Evolutionary conservation across 1,140 invertebrate genomes (phyloP), one percentile per base, ranked within the genome.

Genomic region (Drosophila fuyamai): DNA sequence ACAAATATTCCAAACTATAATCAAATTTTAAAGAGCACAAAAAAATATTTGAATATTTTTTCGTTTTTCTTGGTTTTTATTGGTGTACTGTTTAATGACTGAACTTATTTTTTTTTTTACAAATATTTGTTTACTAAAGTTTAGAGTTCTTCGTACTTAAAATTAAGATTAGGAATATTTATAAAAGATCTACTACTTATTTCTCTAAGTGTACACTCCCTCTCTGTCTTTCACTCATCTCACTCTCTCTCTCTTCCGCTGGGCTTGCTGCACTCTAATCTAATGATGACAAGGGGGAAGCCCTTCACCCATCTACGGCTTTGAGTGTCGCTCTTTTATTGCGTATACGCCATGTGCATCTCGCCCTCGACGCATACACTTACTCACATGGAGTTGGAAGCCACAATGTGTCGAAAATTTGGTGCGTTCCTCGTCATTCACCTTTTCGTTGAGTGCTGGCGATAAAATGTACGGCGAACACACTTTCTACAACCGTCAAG

Each of bases 261-360:
- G 44, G 51, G 35, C 43, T 65, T 60, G 46, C 58, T 73, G 65
- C 73, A 88, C 84, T 78, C 68, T 89, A 89, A 89, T 89, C 84
- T 89, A 89, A 89, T 89, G 84, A 89, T 89, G 84, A 89, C 84
- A 89, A 75, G 51, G 29, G 32, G 41, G 44, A 55, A 56, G 43
- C 9, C 50, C 40, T n/a, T 29, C 55, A 12, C 9, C n/a, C 14
- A 57, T 41, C 54, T 18, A 38, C 51, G 16, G 29, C 35, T 35
- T 62, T 59, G 47, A 50, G 35, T 57, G 57, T 38, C 41, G 67
- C 53, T 71, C 50, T 54, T 71, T 71, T 71, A 82, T 83, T 83
- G 80, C 70, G 80, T 79, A 83, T 83, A 83, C 80, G 80, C 76
- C 70, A 74, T 59, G 65, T 68, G 36, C 40, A 54, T 23, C 46